Base-by-base conservation (phyloP, 2,888 invertebrate species). In the Agrotis ipsilon region DNA sequence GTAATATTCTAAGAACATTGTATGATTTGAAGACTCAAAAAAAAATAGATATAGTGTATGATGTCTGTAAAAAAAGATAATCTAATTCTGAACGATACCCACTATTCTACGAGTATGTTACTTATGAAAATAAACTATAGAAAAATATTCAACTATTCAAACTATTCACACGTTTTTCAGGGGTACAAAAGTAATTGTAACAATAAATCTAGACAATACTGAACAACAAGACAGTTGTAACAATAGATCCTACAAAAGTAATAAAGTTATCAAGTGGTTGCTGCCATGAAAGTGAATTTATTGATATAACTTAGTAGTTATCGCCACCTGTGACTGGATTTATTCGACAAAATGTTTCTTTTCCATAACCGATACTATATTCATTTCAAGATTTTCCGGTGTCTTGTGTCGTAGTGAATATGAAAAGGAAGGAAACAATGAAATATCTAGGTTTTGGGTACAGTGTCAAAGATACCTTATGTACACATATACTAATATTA, bases 211-310 rank as follows among this genome's bases (percentile, higher is more conserved):
- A 60, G 32, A 61, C 32, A 49, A 64, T 21, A 58, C 21, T 39
- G 32, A 52, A 80, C 16, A 68, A 62, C 46, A 51, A 80, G 63
- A 57, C 69, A 68, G 60, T 57, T 52, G 60, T 64, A 48, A 52
- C 69, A 55, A 69, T 59, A 54, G 55, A 19, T 24, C 48, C 59
- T 62, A 75, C 81, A 80, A 62, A 78, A 69, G 63, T 61, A 75
- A 78, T 59, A 70, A 76, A 80, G 70, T 76, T 78, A 75, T 78
- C 77, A 65, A 81, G 51, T 62, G 39, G 11, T 45, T 63, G 61
- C 51, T 62, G 81, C 61, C 54, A 59, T 68, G 77, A 81, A 68
- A 54, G 81, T 67, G 51, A 72, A 77, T 81, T 79, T 78, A 78
- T 63, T 70, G 61, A 80, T 65, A 70, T 63, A 70, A 80, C 72